Evolutionary conservation across 2,113 vertebrate species (phyloP).

Genomic region (Thamnophis sirtalis): DNA sequence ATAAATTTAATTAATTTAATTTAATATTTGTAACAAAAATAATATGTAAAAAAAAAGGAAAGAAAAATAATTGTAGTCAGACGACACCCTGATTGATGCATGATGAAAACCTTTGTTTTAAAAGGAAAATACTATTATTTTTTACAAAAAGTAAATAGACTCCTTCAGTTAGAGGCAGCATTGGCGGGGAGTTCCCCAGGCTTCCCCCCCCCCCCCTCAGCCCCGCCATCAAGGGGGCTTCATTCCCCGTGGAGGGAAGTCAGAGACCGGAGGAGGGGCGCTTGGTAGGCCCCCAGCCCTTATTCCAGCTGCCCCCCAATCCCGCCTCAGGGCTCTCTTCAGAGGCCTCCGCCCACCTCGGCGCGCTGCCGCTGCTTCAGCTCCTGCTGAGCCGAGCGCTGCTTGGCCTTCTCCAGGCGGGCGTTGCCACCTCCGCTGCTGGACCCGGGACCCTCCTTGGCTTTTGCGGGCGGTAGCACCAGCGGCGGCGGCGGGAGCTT

Average conservation of each 20-base stretch:
- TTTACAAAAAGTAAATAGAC: too few relatives aligned
- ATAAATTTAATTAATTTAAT: too few relatives aligned
- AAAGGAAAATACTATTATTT: too few relatives aligned
- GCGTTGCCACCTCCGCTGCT: conserved; percentile 63
- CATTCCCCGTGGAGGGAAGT: neutral
- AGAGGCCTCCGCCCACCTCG: conserved; percentile 64
- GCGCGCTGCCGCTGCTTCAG: conserved; percentile 90
- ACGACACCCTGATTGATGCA: too few relatives aligned
- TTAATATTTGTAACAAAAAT: too few relatives aligned
- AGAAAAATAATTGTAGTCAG: too few relatives aligned
- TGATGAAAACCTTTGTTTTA: too few relatives aligned
- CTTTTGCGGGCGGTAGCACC: neutral
- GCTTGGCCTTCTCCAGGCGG: conserved; percentile 83
- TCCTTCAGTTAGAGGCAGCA: neutral
- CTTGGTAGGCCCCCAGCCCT: neutral
- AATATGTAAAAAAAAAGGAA: too few relatives aligned
- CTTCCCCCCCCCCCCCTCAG: neutral
- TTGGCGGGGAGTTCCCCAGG: neutral
- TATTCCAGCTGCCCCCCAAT: neutral
- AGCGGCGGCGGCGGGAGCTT: conserved; percentile 40
- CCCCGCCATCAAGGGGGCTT: neutral
- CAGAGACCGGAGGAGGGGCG: neutral
- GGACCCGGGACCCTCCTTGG: conserved; percentile 67
- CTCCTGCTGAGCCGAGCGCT: conserved; percentile 89
- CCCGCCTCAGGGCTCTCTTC: neutral